phyloP scores from a whole-genome alignment of 1,140 invertebrate genomes.

The Aphelinus atriplicis region DNA sequence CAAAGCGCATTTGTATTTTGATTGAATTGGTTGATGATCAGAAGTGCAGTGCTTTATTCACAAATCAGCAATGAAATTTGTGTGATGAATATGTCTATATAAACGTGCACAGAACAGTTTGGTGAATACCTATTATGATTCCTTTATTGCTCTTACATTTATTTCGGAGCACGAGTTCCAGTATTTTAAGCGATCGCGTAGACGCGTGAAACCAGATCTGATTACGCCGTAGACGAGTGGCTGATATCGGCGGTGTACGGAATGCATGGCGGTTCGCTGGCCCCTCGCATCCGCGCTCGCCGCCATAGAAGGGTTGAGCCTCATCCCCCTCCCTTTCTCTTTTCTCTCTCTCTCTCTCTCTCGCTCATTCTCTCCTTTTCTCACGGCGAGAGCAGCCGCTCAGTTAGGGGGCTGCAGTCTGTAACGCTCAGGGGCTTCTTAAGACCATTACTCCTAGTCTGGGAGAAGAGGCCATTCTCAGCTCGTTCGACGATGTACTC shows the following conservation, averaged over 20 bases:
- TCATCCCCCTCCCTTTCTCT: no score
- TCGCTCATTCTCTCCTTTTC: no score
- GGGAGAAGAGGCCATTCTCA: constrained; percentile 42
- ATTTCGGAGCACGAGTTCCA: constrained; percentile 31
- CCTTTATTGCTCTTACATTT: no score
- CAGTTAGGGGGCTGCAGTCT: constrained; percentile 62
- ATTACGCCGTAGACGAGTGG: constrained; percentile 51
- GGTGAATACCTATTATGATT: no score
- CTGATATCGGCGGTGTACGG: constrained; percentile 6
- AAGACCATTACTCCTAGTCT: constrained; percentile 63
- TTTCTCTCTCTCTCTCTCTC: no score
- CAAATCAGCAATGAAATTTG: no score
- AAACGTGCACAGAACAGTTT: no score
- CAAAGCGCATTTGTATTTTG: no score
- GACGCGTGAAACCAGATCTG: constrained; percentile 52
- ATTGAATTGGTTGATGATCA: no score
- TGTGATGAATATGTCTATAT: no score
- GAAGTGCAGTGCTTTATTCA: no score
- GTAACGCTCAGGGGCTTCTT: constrained; percentile 56
- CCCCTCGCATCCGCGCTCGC: constrained; percentile 28
- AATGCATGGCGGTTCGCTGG: constrained; percentile 30
- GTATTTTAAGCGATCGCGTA: constrained; percentile 1
- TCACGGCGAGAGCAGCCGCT: constrained; percentile 8
- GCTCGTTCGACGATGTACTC: constrained; percentile 13
- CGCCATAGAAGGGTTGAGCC: constrained; percentile 50